Evolutionary conservation across 2,113 vertebrate genomes (phyloP), one percentile per base, ranked within the genome.

Genomic region (Furnarius figulus): DNA sequence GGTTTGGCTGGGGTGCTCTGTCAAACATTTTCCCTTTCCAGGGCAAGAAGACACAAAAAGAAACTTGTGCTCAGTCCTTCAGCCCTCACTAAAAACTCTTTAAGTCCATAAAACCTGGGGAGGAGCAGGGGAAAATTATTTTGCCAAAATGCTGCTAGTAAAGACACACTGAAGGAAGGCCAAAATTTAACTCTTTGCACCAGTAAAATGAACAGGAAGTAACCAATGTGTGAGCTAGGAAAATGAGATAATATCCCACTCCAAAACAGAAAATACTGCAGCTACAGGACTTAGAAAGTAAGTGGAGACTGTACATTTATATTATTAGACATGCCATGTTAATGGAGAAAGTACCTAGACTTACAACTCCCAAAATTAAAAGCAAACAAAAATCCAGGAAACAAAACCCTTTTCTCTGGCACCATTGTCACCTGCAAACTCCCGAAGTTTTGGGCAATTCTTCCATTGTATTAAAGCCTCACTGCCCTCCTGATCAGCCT

Each of bases 371-470:
- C 31, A 5, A 21, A 82, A 33, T 9, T 47, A 76, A 85, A 75
- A 67, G 11, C 25, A 67, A 75, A 30, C 0, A 4, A 61, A 85
- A 83, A 49, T 31, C 35, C 35, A 52, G 30, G 30, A 71, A 56
- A 70, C 66, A n/a, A 14, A 73, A 72, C 2, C 5, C 8, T 56
- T 55, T 33, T 58, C 8, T 53, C 56, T 46, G 14, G 18, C 19
- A 19, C 17, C 9, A 13, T 0, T 40, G 15, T 16, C 2, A 14
- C 8, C 37, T 65, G 37, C 9, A 16, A 59, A 56, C 62, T 25
- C 31, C 12, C 44, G 52, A 79, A 28, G 30, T 17, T 84, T 22
- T 33, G 33, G 61, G 3, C 44, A 85, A 16, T 75, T 71, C 7
- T 55, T 37, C 28, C 2, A 3, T 6, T 9, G 14, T 22, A 35